These are phyloP conservation scores for Apeltes quadracus DNA, from an alignment of 2,113 vertebrate species.

Conservation along the genomic window DNA sequence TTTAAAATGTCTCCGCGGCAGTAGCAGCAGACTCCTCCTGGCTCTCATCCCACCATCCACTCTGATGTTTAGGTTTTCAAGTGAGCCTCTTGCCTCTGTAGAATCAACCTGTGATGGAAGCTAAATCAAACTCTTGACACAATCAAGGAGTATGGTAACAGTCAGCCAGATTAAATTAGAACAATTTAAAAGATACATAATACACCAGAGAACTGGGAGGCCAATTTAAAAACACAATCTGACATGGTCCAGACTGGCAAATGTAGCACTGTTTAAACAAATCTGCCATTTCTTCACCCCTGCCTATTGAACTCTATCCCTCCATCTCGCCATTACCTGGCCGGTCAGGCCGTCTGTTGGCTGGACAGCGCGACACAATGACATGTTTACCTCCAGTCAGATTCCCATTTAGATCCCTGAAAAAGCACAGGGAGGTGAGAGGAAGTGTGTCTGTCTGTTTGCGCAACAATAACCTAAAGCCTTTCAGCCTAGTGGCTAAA, in stretches of 20 bases:
- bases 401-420: slow-evolving; percentile 75
- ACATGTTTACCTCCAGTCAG: slow-evolving; percentile 70
- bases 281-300: slow-evolving; percentile 30
- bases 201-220: background rate
- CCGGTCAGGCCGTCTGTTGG: slow-evolving; percentile 71
- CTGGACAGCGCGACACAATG: slow-evolving; percentile 57
- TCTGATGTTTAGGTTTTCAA: slow-evolving; percentile 63
- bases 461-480: slow-evolving; percentile 32
- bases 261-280: slow-evolving; percentile 63
- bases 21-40: slow-evolving; percentile 26
- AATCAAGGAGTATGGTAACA: slow-evolving; percentile 44
- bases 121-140: slow-evolving; percentile 63
- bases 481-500: slow-evolving; percentile 19
- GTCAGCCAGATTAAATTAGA: slow-evolving; percentile 37
- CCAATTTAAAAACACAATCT: slow-evolving; percentile 67
- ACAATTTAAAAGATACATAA: slow-evolving; percentile 45
- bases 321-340: slow-evolving; percentile 71
- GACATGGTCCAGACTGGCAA: slow-evolving; percentile 58
- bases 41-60: slow-evolving; percentile 52
- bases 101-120: slow-evolving; percentile 49
- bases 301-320: slow-evolving; percentile 67
- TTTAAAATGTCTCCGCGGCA: slow-evolving; percentile 36
- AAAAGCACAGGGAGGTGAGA: slow-evolving; percentile 30
- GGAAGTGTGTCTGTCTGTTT: background rate
- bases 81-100: slow-evolving; percentile 47